Base-by-base conservation (phyloP, 2,888 invertebrate species). In the Monopis laevigella region DNA sequence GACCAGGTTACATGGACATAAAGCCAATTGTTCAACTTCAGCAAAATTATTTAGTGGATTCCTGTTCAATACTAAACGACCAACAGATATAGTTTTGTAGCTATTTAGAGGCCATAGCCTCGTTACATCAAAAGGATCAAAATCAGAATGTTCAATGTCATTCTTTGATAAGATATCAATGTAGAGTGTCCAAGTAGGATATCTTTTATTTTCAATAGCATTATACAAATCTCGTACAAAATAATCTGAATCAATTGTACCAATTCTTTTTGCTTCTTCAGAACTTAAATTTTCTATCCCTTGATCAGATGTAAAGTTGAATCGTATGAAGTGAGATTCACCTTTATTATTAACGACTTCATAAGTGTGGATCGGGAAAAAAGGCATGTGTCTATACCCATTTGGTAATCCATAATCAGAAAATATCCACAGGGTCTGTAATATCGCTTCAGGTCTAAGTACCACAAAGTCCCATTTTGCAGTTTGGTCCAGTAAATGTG, bases 391-490 rank as follows among this genome's bases (percentile, higher is more conserved):
- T 42, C 95, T 85, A 63, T 87, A 89, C 5, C 96, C 95, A 62
- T 94, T 90, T 0, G 96, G 96, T 46, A 90, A 89, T 10, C 96
- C 96, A 51, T 92, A 86, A 68, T 96, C 96, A 5, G 90, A 86
- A 54, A 90, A 88, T 45, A 93, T 64, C 75, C 94, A 88, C 59
- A 90, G 75, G 8, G 86, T 71, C 54, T 90, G 28, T 59, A 95
- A 92, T 2, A 88, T 83, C 0, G 88, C 81, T 65, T 94, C 93
- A 0, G 95, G 92, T 29, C 91, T 82, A 27, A 93, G 75, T 0
- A 88, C 85, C 41, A 93, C 80, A 53, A 96, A 94, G 62, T 97
- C 96, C 92, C 94, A 95, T 55, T 89, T 88, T 87, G 89, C 88
- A 51, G 92, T 89, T 0, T 86, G 67, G 67, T 96, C 96, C 66